Evolutionary conservation across 1,140 invertebrate species (phyloP).

Genomic region (Drosophila ogumai): DNA sequence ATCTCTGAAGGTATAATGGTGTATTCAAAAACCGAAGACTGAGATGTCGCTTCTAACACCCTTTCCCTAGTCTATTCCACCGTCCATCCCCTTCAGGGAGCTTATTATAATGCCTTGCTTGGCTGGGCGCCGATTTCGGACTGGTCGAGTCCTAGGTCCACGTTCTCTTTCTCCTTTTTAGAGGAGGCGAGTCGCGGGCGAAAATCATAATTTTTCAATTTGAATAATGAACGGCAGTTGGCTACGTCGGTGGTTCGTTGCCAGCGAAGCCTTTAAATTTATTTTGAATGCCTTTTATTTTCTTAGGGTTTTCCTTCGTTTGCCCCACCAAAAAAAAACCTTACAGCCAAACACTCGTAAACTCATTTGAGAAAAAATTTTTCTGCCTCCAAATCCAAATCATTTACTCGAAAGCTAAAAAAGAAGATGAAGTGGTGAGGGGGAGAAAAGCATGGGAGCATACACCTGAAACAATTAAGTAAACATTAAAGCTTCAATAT

Average conservation of each 20-base stretch:
- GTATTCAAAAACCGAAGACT: slow-evolving; percentile 32
- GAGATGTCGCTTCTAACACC: slow-evolving; percentile 21
- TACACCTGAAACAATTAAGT: slow-evolving; percentile 14
- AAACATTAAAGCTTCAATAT: neutral
- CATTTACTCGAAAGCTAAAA: slow-evolving; percentile 73
- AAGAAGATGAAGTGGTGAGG: slow-evolving; percentile 19
- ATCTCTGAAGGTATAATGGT: slow-evolving; percentile 55
- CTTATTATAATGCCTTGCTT: slow-evolving; percentile 73
- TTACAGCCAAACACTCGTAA: slow-evolving; percentile 79
- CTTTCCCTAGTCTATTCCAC: slow-evolving; percentile 1
- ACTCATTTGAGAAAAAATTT: slow-evolving; percentile 73
- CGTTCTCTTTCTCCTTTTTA: slow-evolving; percentile 11
- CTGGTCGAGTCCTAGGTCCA: slow-evolving; percentile 5
- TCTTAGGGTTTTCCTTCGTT: slow-evolving; percentile 38
- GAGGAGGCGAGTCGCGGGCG: slow-evolving; percentile 53
- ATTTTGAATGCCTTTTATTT: slow-evolving; percentile 66
- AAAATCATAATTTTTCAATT: slow-evolving; percentile 84
- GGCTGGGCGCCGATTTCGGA: slow-evolving; percentile 38
- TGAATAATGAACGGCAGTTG: slow-evolving; percentile 75
- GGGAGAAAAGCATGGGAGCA: neutral
- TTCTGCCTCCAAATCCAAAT: slow-evolving; percentile 64
- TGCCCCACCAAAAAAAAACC: slow-evolving; percentile 31
- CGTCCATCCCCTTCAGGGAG: slow-evolving; percentile 69
- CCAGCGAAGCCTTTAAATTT: slow-evolving; percentile 77
- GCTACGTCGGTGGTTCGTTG: slow-evolving; percentile 36